These are phyloP conservation scores for Malthinus flaveolus DNA, from an alignment of 2,888 invertebrate genomes.

Conservation along the genomic window DNA sequence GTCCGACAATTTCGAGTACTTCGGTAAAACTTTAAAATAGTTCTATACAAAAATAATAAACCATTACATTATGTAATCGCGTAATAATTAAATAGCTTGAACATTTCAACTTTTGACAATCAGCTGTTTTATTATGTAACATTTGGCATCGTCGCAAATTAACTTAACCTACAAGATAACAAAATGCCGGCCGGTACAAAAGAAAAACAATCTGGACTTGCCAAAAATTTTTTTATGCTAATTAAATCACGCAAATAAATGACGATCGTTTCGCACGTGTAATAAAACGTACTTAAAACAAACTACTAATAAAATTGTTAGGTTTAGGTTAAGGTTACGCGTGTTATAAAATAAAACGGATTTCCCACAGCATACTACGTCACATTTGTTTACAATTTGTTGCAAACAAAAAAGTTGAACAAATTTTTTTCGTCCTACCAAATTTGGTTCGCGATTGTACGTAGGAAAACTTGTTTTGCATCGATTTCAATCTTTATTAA, in stretches of 20 bases:
- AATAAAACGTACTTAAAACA: background rate
- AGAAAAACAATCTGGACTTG: background rate
- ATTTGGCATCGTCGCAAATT: constrained; percentile 4
- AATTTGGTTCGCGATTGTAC: too few relatives aligned
- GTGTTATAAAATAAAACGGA: background rate
- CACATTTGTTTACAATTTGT: background rate
- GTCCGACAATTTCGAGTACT: too few relatives aligned
- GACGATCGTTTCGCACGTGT: background rate
- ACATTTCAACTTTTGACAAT: background rate
- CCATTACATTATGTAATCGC: background rate
- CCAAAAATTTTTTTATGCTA: background rate
- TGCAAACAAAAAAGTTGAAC: too few relatives aligned
- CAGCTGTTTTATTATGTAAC: constrained; percentile 1
- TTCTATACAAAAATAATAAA: background rate
- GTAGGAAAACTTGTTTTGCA: too few relatives aligned
- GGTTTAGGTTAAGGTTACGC: constrained; percentile 1
- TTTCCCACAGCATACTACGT: background rate
- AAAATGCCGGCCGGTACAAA: constrained; percentile 1
- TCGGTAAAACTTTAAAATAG: background rate
- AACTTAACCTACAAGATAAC: background rate
- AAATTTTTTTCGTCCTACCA: too few relatives aligned
- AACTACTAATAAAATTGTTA: background rate
- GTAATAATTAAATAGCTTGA: background rate
- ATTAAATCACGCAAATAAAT: background rate
- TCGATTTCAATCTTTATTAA: too few relatives aligned